A percentile compares a stretch with the other conserved stretches of the same genome.
Conservation (phyloP, 2,888 invertebrate species). For the Microctonus brassicae region DNA sequence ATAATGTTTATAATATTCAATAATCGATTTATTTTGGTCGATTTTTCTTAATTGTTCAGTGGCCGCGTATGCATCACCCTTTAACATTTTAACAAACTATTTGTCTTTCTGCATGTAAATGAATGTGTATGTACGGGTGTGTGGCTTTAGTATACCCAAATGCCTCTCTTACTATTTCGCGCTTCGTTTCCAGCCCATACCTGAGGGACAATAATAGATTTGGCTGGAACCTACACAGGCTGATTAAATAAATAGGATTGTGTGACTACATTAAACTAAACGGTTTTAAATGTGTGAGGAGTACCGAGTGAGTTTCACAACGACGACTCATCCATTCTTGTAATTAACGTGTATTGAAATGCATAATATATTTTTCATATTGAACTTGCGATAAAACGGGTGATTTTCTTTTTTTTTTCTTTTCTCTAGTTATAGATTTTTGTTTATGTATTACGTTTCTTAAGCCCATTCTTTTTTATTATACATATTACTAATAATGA, state of each 20-base stretch:
- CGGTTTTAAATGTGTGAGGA: neutral
- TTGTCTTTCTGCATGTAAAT: neutral
- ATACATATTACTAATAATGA: neutral
- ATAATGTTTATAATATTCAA: too few relatives aligned
- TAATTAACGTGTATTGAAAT: neutral
- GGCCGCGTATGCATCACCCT: too few relatives aligned
- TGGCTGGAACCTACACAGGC: slow-evolving; percentile 70
- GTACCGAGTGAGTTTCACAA: neutral
- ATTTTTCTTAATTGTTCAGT: too few relatives aligned
- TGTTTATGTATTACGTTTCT: neutral
- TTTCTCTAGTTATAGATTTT: neutral
- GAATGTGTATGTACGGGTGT: neutral
- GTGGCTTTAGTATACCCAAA: slow-evolving; percentile 18
- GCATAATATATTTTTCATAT: neutral
- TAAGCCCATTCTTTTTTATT: neutral
- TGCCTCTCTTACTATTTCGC: slow-evolving; percentile 36
- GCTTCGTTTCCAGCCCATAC: slow-evolving; percentile 66
- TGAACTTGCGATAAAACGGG: neutral
- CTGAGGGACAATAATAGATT: slow-evolving; percentile 69
- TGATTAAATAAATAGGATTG: slow-evolving; percentile 69
- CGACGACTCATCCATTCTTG: neutral
- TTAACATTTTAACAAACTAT: neutral
- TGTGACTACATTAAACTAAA: slow-evolving; percentile 32
- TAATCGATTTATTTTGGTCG: too few relatives aligned
- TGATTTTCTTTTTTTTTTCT: neutral